Base-by-base conservation (phyloP, 2,797 vertebrate species). In the Schizopygopsis malacanthus region DNA sequence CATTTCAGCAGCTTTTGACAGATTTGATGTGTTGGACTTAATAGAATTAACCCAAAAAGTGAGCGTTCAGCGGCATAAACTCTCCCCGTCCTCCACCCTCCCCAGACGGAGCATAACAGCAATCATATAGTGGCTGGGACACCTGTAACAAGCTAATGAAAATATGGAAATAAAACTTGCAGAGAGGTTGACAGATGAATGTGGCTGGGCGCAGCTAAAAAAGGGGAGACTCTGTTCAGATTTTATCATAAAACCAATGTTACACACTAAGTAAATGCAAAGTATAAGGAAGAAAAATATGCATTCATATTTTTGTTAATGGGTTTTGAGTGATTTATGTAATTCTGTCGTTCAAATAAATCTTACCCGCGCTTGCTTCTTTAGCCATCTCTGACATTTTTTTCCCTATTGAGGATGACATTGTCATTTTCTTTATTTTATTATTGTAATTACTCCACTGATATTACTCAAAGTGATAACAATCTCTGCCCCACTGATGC, bases 11-110 rank as follows among this genome's bases (percentile, higher is more conserved):
- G 75, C 33, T 70, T 61, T 63, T 86, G 79, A 89, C 84, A 86
- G 59, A 85, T 87, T 81, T 80, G 67, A 86, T 77, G 71, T 47
- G 83, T 75, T 87, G 54, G 43, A 61, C 69, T 63, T 16, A 56
- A 67, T 80, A 63, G 61, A 87, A 80, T 79, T 79, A 65, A 85
- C 69, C 79, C 52, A 77, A 82, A 82, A 65, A 67, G 12, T 43
- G 73, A 72, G 52, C 43, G 84, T 85, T 86, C 73, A 73, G 79
- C 39, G 9, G 11, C 65, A 81, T 63, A 72, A 81, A 85, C 52
- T 12, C 52, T 45, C 37, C n/a, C 11, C 5, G 4, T 63, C 59
- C 41, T 65, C 43, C 45, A 33, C 18, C 45, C 47, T 39, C 12
- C n/a, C 65, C 61, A 67, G 59, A 41, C 3, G 0, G 56, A 73